These are phyloP conservation scores for Lonchura striata DNA, from an alignment of 2,113 vertebrate genomes.

Conservation along the genomic window DNA sequence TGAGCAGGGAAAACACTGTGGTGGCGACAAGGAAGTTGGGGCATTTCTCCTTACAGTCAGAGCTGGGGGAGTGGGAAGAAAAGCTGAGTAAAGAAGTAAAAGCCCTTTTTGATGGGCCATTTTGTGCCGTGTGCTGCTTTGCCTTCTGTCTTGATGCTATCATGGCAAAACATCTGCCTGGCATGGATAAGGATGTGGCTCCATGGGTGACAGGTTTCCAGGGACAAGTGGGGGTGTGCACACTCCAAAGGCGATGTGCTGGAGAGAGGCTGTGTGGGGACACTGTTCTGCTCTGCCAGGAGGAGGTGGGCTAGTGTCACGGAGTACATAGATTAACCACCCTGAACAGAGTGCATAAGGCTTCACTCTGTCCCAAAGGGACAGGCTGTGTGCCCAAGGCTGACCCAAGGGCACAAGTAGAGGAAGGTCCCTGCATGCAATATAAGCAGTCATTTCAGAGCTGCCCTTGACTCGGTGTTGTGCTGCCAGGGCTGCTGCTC, in stretches of 20 bases:
- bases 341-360: background rate
- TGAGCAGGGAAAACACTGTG: background rate
- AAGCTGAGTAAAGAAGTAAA: background rate
- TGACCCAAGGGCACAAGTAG: accelerated
- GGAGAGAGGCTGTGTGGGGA: accelerated
- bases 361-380: background rate
- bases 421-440: background rate
- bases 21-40: accelerated
- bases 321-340: background rate
- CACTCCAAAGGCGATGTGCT: accelerated
- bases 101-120: background rate
- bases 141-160: background rate
- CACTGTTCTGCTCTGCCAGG: background rate
- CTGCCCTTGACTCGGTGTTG: accelerated
- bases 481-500: background rate
- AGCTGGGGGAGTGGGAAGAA: background rate
- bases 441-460: background rate
- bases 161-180: accelerated
- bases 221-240: accelerated
- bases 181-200: background rate
- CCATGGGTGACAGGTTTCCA: accelerated
- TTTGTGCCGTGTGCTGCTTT: accelerated
- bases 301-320: background rate
- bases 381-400: background rate
- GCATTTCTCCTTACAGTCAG: background rate